Evolutionary conservation across 2,797 vertebrate species (phyloP).

Genomic region (Sebastes taczanowskii): DNA sequence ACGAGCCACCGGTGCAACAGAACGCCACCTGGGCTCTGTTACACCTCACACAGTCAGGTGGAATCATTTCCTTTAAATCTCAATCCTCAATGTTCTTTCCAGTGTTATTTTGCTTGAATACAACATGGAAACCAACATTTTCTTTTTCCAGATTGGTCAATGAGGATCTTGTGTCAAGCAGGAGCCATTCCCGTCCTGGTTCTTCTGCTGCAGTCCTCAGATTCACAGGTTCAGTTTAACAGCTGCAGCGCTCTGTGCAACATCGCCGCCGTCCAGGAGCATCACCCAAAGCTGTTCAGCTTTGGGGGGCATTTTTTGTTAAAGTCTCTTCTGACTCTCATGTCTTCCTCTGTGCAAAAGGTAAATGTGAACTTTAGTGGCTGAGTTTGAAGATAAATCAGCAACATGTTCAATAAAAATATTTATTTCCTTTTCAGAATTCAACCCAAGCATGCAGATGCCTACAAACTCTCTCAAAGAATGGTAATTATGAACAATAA

Average conservation of each 20-base stretch:
- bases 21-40: conserved; percentile 85
- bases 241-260: conserved; percentile 86
- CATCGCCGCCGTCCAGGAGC: conserved; percentile 69
- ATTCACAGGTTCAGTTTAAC: conserved; percentile 86
- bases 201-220: conserved; percentile 83
- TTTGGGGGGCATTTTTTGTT: conserved; percentile 76
- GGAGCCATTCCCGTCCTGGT: conserved; percentile 83
- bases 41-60: conserved; percentile 86
- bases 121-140: neutral
- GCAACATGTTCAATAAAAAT: neutral
- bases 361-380: conserved; percentile 56
- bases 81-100: neutral
- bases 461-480: conserved; percentile 80
- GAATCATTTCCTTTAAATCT: neutral
- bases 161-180: conserved; percentile 78
- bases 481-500: conserved; percentile 73
- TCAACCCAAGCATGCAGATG: conserved; percentile 86
- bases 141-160: conserved; percentile 75
- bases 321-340: conserved; percentile 80
- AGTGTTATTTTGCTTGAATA: neutral
- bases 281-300: conserved; percentile 77
- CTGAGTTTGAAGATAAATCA: neutral
- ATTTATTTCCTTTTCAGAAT: conserved; percentile 75
- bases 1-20: conserved; percentile 82
- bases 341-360: conserved; percentile 84